Base-by-base conservation (phyloP, 2,797 vertebrate species). In the Halcyon smyrnensis region DNA sequence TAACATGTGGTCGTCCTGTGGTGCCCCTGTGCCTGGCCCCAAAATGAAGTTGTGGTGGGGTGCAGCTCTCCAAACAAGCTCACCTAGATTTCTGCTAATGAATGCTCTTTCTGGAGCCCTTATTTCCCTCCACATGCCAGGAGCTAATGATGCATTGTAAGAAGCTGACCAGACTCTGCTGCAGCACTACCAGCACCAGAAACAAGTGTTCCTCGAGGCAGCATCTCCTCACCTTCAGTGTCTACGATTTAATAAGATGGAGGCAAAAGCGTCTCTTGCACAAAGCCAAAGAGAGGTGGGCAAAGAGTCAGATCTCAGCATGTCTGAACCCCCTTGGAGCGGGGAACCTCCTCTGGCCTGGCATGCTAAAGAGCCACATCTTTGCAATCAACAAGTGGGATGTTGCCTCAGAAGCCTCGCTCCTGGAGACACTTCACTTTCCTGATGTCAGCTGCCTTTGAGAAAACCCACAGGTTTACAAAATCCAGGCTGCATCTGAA, bases 1-100 rank as follows among this genome's bases (percentile, higher is more conserved):
- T 67, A 63, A 18, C 0, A 0, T 4, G 15, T 10, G 36, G 13
- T 64, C 30, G 15, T 93, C 34, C 69, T 2, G 1, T 3, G 16
- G 20, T 67, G 67, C 7, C 4, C 5, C 14, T 56, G 30, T 23
- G 7, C 41, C 28, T 8, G 2, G 20, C 37, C 51, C 28, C 16
- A 39, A 34, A 5, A 59, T 9, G 12, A 82, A 60, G 18, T 2
- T 60, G 11, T 19, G 59, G 48, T 41, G 57, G 62, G 19, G 3
- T 74, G 36, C 28, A 84, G 34, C 46, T 36, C 50, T 75, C 43
- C 7, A 84, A 73, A 86, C 24, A 53, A 84, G 11, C 41, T 32
- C 15, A 28, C 50, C 80, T 32, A 60, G 27, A 88, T 73, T 94
- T 85, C 73, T 78, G 19, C 13, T 53, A 41, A 28, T 18, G 39